A percentile compares a stretch with the other conserved stretches of the same genome.
Evolutionary conservation across 2,113 vertebrate species (phyloP).

Genomic region (Steatornis caripensis): DNA sequence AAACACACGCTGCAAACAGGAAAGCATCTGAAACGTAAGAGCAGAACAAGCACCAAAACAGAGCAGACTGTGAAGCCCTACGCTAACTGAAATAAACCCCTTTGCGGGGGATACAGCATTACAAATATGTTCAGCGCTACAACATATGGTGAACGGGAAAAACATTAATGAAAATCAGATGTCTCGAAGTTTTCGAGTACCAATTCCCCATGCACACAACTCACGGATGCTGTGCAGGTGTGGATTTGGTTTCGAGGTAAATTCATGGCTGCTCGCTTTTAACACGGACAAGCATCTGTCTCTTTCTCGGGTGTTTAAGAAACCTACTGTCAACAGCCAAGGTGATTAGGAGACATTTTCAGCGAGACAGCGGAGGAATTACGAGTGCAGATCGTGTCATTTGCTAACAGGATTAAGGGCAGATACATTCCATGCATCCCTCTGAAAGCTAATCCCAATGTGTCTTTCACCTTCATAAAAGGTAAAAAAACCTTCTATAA

Average conservation of each 20-base stretch:
- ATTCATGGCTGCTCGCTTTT: neutral
- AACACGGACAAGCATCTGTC: conserved; percentile 32
- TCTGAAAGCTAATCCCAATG: neutral
- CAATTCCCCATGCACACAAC: neutral
- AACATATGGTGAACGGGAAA: neutral
- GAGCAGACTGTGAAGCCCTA: neutral
- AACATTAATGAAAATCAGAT: conserved; percentile 13
- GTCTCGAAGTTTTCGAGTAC: neutral
- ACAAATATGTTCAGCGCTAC: neutral
- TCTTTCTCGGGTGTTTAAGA: conserved; percentile 35
- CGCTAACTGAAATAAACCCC: conserved; percentile 35
- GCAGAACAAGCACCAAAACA: neutral
- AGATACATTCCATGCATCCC: neutral
- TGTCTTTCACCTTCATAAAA: neutral
- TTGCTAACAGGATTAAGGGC: conserved; percentile 40
- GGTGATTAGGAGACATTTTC: conserved; percentile 10
- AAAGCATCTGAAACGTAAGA: neutral
- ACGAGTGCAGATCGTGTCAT: neutral
- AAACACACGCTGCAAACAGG: neutral
- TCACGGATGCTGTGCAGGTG: neutral
- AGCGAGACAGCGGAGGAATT: neutral
- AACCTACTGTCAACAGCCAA: conserved; percentile 6
- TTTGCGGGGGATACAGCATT: neutral
- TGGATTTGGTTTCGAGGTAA: neutral
- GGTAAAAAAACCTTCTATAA: neutral